Evolutionary conservation across 1,140 invertebrate genomes (phyloP).

Genomic region (Cyclina sinensis): DNA sequence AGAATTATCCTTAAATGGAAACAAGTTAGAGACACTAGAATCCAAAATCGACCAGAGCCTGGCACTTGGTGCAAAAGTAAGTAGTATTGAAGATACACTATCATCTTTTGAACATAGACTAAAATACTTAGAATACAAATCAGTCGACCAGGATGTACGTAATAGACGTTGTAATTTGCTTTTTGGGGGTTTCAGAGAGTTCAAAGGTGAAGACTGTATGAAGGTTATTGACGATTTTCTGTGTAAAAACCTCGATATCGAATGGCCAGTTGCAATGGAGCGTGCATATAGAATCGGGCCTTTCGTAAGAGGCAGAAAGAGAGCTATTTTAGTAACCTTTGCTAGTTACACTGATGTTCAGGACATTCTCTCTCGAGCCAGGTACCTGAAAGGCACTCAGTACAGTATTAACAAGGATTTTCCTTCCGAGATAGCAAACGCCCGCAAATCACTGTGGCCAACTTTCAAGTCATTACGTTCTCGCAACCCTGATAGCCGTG

Average conservation of each 20-base stretch:
- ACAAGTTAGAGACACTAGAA: background rate
- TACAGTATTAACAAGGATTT: constrained; percentile 28
- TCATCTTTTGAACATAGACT: background rate
- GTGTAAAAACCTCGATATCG: background rate
- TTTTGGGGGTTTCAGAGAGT: constrained; percentile 9
- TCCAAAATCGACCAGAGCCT: background rate
- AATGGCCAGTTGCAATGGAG: constrained; percentile 7
- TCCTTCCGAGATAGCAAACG: background rate
- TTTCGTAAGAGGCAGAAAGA: background rate
- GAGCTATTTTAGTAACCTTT: background rate
- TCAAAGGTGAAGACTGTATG: background rate
- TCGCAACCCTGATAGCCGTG: background rate
- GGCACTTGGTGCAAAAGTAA: background rate
- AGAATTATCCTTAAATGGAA: background rate
- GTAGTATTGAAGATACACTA: background rate
- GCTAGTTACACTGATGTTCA: background rate
- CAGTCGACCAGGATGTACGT: background rate
- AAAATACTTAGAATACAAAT: constrained; percentile 28
- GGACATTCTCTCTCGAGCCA: background rate
- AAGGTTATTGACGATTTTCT: background rate
- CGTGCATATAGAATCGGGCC: constrained; percentile 6
- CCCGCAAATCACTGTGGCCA: background rate
- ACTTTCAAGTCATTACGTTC: background rate
- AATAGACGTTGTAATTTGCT: constrained; percentile 25
- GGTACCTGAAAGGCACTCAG: background rate